Conservation (phyloP, 2,888 invertebrate genomes). For the Polymixis lichenea region DNA sequence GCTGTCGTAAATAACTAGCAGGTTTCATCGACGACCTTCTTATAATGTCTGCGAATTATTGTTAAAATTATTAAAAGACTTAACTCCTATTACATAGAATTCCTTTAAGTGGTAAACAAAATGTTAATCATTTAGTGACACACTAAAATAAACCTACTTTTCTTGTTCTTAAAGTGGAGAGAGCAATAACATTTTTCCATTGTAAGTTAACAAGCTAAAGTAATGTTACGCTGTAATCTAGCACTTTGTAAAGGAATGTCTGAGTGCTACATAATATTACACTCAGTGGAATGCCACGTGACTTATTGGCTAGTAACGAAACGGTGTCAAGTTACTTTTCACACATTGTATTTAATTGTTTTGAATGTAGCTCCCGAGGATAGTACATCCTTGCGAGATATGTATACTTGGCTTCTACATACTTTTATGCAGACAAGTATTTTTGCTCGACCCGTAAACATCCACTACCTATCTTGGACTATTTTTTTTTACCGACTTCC, state of each 20-base stretch:
- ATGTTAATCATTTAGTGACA: background rate
- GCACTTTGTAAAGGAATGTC: constrained; percentile 1
- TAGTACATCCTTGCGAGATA: background rate
- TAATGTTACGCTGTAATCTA: constrained; percentile 15
- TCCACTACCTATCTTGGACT: background rate
- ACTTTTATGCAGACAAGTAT: background rate
- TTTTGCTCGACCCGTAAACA: background rate
- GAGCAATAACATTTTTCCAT: background rate
- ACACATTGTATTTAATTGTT: constrained; percentile 39
- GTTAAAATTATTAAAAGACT: background rate
- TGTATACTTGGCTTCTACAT: background rate
- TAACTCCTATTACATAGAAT: background rate
- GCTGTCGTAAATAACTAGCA: background rate
- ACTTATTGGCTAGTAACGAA: constrained; percentile 5
- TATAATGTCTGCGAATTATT: background rate
- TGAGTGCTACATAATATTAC: constrained; percentile 12
- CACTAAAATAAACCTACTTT: background rate
- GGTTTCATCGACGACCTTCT: background rate
- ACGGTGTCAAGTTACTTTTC: constrained; percentile 41
- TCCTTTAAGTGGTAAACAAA: background rate
- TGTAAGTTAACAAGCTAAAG: constrained; percentile 2
- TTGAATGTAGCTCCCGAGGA: background rate
- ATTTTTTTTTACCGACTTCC: no score
- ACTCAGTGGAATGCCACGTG: constrained; percentile 17
- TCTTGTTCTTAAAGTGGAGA: background rate